Conservation (phyloP, 1,140 invertebrate species). For the Globodera rostochiensis region DNA sequence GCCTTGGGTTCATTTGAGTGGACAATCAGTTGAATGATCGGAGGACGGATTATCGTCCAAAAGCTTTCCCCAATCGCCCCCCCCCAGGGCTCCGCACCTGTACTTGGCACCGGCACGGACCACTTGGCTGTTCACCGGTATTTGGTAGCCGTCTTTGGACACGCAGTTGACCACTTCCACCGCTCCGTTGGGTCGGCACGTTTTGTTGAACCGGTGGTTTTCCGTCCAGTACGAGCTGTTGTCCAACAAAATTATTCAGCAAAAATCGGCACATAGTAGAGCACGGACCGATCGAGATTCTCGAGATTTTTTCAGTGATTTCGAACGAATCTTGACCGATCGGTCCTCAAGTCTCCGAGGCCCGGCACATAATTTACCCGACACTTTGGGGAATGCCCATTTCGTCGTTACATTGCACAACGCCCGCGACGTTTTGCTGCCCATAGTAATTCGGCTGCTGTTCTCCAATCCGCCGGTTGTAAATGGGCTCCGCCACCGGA, state of each 20-base stretch:
- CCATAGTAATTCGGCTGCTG: slow-evolving; percentile 9
- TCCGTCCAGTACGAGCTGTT: slow-evolving; percentile 46
- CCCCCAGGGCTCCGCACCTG: not conserved
- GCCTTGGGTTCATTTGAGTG: too few relatives aligned
- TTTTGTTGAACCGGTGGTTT: slow-evolving; percentile 58
- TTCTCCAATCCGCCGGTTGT: not conserved
- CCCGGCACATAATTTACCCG: not conserved
- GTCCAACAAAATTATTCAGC: slow-evolving; percentile 21
- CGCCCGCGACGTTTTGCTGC: not conserved
- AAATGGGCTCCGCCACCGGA: slow-evolving; percentile 5
- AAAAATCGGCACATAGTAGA: too few relatives aligned
- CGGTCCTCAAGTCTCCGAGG: slow-evolving; percentile 29
- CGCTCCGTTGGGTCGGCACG: slow-evolving; percentile 41
- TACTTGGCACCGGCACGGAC: slow-evolving; percentile 18
- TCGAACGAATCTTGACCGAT: too few relatives aligned
- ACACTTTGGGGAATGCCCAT: not conserved
- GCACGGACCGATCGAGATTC: too few relatives aligned
- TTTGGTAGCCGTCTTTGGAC: slow-evolving; percentile 47
- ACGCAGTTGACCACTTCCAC: slow-evolving; percentile 59
- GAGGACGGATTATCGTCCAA: not conserved
- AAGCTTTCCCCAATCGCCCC: slow-evolving; percentile 1
- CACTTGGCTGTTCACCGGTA: slow-evolving; percentile 30
- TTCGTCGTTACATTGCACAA: slow-evolving; percentile 1
- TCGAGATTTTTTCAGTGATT: too few relatives aligned
- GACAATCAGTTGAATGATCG: not conserved